Base-by-base conservation (phyloP, 2,113 vertebrate species). In the Notiomystis cincta region DNA sequence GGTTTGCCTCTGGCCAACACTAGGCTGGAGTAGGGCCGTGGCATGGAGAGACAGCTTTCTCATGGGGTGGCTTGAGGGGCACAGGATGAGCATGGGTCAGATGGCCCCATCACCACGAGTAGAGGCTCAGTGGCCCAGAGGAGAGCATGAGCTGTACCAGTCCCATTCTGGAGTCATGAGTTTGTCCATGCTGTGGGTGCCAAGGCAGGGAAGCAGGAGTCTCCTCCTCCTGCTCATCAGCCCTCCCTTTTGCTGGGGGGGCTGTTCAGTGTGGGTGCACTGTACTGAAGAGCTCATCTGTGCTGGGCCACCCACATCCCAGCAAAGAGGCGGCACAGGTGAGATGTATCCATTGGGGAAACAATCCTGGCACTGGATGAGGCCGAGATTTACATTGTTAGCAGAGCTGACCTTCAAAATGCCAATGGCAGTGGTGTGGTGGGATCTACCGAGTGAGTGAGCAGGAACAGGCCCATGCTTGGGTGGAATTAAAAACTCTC, bases 41-140 rank as follows among this genome's bases (percentile, higher is more conserved):
- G 21, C 2, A 2, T 47, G 4, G 69, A 50, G 8, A 4, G 31
- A 28, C 47, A 5, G 15, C 47, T 45, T 13, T 42, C 30, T 28
- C 6, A 0, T 2, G 35, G 28, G 42, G 31, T 6, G 21, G 67
- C 47, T 67, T 0, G 1, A 45, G 70, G 33, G 65, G 18, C 17
- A 3, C 54, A 4, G 64, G 47, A 22, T 1, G 33, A 35, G 56
- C 50, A 6, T 0, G 0, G 54, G 1, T 27, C 2, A 5, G 22
- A 35, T 25, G 77, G n/a, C 11, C 57, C 47, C 51, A 6, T 37
- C 42, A 7, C 35, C 11, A 20, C 0, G 2, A 40, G 61, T 6
- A 60, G 42, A 44, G 47, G 51, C 24, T 62, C 38, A 2, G 56
- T 4, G 56, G 57, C 33, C 85, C 7, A 1, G 23, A 48, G 71